Evolutionary conservation across 1,140 invertebrate species (phyloP).

Genomic region (Frieseomelitta varia): DNA sequence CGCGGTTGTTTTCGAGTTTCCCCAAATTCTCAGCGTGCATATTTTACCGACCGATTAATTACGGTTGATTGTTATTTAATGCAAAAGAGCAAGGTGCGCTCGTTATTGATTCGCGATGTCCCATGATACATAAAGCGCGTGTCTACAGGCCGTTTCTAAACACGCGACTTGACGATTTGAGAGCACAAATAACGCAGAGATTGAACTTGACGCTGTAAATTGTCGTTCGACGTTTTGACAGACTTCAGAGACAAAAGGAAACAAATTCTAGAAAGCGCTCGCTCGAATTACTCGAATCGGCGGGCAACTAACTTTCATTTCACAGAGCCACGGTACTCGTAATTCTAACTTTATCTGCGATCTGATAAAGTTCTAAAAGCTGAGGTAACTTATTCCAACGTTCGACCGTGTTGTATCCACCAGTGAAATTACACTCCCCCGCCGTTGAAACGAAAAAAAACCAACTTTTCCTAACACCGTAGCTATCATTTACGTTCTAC

Average conservation of each 20-base stretch:
- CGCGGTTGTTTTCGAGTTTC: constrained; percentile 69
- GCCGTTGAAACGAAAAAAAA: background rate
- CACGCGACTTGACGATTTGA: background rate
- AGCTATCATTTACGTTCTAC: background rate
- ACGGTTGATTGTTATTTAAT: constrained; percentile 76
- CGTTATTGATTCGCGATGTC: constrained; percentile 78
- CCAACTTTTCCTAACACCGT: background rate
- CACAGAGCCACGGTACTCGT: background rate
- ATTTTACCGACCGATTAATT: constrained; percentile 74
- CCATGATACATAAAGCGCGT: background rate
- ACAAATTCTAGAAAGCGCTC: background rate
- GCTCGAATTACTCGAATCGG: background rate
- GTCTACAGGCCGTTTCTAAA: constrained; percentile 3
- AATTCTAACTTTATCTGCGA: background rate
- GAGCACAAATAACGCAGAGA: background rate
- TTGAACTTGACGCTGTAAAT: background rate
- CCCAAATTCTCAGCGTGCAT: constrained; percentile 71
- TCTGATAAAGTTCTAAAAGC: background rate
- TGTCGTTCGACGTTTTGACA: background rate
- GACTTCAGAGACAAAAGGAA: background rate
- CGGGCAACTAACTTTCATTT: background rate
- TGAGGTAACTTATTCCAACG: background rate
- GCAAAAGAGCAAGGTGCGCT: constrained; percentile 72
- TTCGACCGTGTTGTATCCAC: background rate
- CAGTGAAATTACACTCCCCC: background rate